Conservation (phyloP, 2,113 vertebrate genomes). For the Microcebus ravelobensis region DNA sequence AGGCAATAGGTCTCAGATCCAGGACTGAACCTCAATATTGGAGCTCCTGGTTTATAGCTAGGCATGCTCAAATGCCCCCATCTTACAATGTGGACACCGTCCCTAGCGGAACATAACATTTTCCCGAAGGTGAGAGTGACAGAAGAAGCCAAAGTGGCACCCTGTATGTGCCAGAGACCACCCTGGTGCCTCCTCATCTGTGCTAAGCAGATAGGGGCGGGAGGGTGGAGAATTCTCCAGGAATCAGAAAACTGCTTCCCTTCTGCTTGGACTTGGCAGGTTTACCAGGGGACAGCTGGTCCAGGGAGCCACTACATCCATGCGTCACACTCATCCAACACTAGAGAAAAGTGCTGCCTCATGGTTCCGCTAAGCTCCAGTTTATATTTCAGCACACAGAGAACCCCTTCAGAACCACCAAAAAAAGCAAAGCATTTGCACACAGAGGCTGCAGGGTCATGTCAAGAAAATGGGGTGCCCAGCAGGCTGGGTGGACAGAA, state of each 20-base stretch:
- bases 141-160: rapidly evolving
- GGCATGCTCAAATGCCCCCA: not conserved
- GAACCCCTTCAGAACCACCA: not conserved
- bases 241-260: not conserved
- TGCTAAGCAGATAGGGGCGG: not conserved
- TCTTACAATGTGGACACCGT: rapidly evolving
- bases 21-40: rapidly evolving
- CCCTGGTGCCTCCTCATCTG: not conserved
- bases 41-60: not conserved
- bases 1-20: not conserved
- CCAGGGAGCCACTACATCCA: not conserved
- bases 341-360: not conserved
- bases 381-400: not conserved
- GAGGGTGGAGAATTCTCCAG: not conserved
- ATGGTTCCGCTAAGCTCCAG: not conserved
- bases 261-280: constrained; percentile 41
- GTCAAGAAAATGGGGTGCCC: not conserved
- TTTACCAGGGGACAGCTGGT: constrained; percentile 30
- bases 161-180: not conserved
- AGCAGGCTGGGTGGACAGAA: not conserved
- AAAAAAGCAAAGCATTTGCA: not conserved
- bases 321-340: rapidly evolving
- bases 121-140: not conserved
- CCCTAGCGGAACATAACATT: rapidly evolving
- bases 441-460: not conserved